Base-by-base conservation (phyloP, 2,888 invertebrate genomes). In the Thumatha senex region DNA sequence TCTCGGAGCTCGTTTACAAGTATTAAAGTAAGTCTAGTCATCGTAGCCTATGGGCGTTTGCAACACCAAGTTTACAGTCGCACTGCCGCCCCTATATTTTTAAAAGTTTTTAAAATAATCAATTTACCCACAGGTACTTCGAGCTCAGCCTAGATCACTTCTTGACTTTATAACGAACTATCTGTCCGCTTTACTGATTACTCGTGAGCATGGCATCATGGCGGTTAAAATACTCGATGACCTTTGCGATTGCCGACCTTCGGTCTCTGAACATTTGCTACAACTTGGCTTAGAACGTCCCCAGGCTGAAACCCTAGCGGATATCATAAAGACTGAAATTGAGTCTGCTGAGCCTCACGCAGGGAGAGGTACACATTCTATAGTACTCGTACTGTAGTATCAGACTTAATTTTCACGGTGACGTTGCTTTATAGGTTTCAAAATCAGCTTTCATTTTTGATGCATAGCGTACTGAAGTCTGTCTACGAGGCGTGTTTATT, bases 111-210 rank as follows among this genome's bases (percentile, higher is more conserved):
- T n/a, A n/a, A n/a, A 7, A 14, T 31, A 5, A 11, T 1, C 5
- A 7, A 13, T 35, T 8, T 14, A 11, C 5, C 8, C 11, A 4
- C 54, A 95, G 94, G 96, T 96, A 0, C 80, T 96, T 3, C 92
- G 95, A 29, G 92, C 89, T 39, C 95, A 96, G 64, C 96, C 96
- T 0, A 77, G 83, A 14, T 91, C 94, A 24, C 87, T 94, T 4
- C 94, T 93, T 70, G 92, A 92, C 54, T 96, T 95, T 76, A 94
- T 96, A 63, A 93, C 95, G 1, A 95, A 95, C 78, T 96, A 96
- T 75, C 82, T 95, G 9, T 95, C 95, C 48, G 94, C 93, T 0
- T 84, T 96, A 36, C 83, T 96, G 41, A 92, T 94, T 29, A 95
- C 95, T 0, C 90, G 96, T 7, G 95, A 96, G 77, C 89, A 91